Conservation (phyloP, 2,113 vertebrate genomes). For the Toxostoma redivivum region DNA sequence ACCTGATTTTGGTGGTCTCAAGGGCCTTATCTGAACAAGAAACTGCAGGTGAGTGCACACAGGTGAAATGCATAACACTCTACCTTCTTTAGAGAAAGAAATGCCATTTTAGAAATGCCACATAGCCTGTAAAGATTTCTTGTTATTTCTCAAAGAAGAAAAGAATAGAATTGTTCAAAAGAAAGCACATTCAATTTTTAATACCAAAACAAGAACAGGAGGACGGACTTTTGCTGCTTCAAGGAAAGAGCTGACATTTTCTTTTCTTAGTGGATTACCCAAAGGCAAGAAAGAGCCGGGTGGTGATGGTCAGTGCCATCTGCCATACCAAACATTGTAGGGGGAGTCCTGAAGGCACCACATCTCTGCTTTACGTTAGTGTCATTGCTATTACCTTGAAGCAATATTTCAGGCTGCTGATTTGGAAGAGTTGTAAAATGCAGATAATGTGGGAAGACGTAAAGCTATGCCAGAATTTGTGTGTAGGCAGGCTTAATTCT, state of each 20-base stretch:
- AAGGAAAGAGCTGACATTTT: background rate
- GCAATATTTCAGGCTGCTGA: background rate
- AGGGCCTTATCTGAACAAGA: background rate
- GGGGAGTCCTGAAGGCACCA: background rate
- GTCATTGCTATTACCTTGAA: background rate
- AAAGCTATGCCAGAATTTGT: background rate
- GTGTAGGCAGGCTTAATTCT: background rate
- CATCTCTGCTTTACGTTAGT: background rate
- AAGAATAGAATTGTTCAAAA: background rate
- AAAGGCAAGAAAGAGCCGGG: background rate
- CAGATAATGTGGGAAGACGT: background rate
- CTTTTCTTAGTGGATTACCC: background rate
- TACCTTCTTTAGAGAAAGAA: background rate
- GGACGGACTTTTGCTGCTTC: background rate
- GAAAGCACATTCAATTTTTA: background rate
- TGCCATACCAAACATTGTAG: fast-evolving
- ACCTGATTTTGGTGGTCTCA: background rate
- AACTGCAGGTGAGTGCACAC: background rate
- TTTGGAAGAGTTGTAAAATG: background rate
- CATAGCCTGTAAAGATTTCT: background rate
- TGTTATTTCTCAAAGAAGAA: background rate
- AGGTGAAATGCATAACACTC: background rate
- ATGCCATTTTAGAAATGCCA: background rate
- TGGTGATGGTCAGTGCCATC: background rate
- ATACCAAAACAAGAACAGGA: background rate